Conservation (phyloP, 1,140 invertebrate genomes). For the Mactra quadrangularis region DNA sequence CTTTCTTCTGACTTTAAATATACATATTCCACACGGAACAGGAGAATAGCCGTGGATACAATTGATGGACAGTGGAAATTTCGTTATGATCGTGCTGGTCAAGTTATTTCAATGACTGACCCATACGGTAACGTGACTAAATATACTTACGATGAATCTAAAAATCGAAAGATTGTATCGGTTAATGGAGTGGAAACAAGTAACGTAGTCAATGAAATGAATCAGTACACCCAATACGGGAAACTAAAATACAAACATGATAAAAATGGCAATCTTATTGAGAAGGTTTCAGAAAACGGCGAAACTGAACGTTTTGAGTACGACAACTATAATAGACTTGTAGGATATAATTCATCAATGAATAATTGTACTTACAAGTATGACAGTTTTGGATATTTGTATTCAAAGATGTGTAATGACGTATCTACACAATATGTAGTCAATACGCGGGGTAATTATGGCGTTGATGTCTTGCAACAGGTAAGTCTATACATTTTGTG, state of each 20-base stretch:
- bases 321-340: conserved; percentile 27
- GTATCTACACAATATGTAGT: background rate
- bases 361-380: conserved; percentile 8
- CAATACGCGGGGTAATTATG: background rate
- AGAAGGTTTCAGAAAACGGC: background rate
- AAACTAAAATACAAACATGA: conserved; percentile 1
- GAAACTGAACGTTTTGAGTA: background rate
- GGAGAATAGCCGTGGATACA: conserved; percentile 12
- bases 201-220: conserved; percentile 21
- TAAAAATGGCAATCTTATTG: conserved; percentile 29
- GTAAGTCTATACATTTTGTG: too few relatives aligned
- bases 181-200: background rate
- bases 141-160: conserved; percentile 27
- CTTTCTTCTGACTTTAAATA: conserved; percentile 25
- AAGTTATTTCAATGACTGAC: conserved; percentile 6
- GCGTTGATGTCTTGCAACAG: conserved; percentile 4
- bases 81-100: conserved; percentile 21
- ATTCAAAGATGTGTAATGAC: conserved; percentile 7
- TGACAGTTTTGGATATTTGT: conserved; percentile 17
- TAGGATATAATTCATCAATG: background rate
- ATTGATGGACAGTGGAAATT: conserved; percentile 28
- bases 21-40: background rate
- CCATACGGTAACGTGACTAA: conserved; percentile 8
- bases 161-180: conserved; percentile 20
- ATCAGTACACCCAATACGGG: conserved; percentile 21